Base-by-base conservation (phyloP, 2,888 invertebrate species). In the Zhuqinia jingwanae region DNA sequence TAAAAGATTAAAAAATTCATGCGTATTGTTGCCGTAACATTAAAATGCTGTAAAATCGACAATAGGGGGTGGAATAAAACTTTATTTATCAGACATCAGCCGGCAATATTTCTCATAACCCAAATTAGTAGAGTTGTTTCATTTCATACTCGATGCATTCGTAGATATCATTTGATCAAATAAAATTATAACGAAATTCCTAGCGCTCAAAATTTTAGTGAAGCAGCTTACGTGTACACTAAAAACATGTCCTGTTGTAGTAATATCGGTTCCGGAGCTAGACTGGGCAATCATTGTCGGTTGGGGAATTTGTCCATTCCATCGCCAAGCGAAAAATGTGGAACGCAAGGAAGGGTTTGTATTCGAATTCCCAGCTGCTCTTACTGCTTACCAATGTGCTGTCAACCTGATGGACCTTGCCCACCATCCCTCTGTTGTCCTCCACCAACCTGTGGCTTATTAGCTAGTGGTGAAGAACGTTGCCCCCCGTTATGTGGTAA, bases 311-410 rank as follows among this genome's bases (percentile, higher is more conserved):
- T 53, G 17, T 50, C 50, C 11, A 36, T 80, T 63, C n/a, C 63
- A 58, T 3, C 75, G 60, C 10, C 85, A 75, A 22, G 3, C 36
- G 8, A 36, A 6, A 36, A 36, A 15, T 85, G 85, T 76, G 85
- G 85, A 68, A 80, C 75, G 85, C 11, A 63, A 5, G 85, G 80
- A 1, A 75, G 80, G 0, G 76, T 85, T 0, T 80, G 79, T 45
- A 56, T 80, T 22, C 25, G 80, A 10, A 36, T 80, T 17, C 80
- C 80, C 11, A 56, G 47, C 13, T 80, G 80, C 17, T 60, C 85
- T 22, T 73, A 70, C 36, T 79, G 79, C 25, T 36, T 85, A 6
- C 85, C 85, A 13, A 79, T 85, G 50, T 79, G 85, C 27, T 65
- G 65, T 22, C 85, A 78, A 11, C 85, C 85, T 20, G 60, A 47